phyloP scores from a whole-genome alignment of 1,140 invertebrate species.

The Aphaenogaster floridana region DNA sequence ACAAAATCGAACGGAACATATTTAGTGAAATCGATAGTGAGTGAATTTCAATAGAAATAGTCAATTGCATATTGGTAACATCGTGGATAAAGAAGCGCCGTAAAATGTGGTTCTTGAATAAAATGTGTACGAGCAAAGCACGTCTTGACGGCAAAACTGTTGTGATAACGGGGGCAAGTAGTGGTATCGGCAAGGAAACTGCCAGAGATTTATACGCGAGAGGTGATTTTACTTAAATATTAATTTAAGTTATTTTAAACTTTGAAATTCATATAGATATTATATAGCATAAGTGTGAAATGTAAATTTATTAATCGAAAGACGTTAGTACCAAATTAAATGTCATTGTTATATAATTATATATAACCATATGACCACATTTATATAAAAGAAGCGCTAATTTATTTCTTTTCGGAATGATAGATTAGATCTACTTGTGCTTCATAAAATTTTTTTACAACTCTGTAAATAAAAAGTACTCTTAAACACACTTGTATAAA shows the following conservation, averaged over 20 bases:
- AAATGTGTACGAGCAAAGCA: constrained; percentile 10
- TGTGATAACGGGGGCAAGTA: constrained; percentile 94
- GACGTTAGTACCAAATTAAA: background rate
- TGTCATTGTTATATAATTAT: background rate
- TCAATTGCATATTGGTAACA: background rate
- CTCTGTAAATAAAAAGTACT: too few species aligned
- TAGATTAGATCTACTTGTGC: too few species aligned
- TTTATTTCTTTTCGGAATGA: too few species aligned
- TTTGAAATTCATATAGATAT: background rate
- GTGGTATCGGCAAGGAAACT: constrained; percentile 96
- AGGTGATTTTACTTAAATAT: constrained; percentile 84
- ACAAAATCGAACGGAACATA: too few species aligned
- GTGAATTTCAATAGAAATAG: too few species aligned
- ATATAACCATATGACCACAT: too few species aligned
- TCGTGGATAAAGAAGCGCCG: background rate
- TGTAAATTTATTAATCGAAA: background rate
- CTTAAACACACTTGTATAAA: background rate
- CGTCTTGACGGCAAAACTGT: constrained; percentile 22
- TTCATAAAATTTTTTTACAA: too few species aligned
- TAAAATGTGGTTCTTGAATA: background rate
- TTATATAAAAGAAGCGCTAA: too few species aligned
- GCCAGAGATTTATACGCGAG: constrained; percentile 92
- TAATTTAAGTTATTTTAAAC: background rate
- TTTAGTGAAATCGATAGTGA: too few species aligned
- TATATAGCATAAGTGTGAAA: background rate